Evolutionary conservation across 2,888 invertebrate genomes (phyloP), one percentile per base, ranked within the genome.

Genomic region (Ctena decussata): DNA sequence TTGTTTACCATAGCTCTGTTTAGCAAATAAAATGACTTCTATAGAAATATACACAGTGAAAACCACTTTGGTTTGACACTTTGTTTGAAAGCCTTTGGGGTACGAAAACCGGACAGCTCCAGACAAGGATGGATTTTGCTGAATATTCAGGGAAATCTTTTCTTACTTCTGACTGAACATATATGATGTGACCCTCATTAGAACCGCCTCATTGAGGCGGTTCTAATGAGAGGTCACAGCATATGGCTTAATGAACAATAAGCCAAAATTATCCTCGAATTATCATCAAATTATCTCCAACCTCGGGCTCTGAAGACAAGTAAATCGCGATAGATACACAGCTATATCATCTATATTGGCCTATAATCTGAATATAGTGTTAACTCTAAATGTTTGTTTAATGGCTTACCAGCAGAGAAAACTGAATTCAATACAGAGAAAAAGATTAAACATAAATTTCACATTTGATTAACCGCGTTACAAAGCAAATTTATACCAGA

Each of bases 11-110:
- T 35, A 12, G 65, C 65, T 18, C 65, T 32, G 65, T 65, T 57
- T 57, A 57, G 30, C 57, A 57, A 57, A 57, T 57, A 57, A 57
- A 57, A 57, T 30, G 35, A 65, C 65, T 65, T 65, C 65, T 65
- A 65, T 65, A 35, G 35, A 65, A 65, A 65, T 65, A 65, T 65
- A 35, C 65, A 65, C 65, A 65, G 32, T 35, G 8, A 65, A 60
- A 65, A 65, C 65, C 65, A 65, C 65, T 65, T 65, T 30, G 21
- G 18, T 65, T 65, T 65, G 65, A 65, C 65, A 65, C 65, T 65
- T 65, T 65, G 35, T 65, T 35, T 35, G 5, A 53, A 65, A 65
- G 30, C 24, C 35, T 5, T 65, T 21, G 21, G 35, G 65, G 35
- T 57, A 46, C 3, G 46, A 46, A 21, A n/a, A 46, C n/a, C n/a